A percentile compares a stretch with the other conserved stretches of the same genome.
These are phyloP conservation scores for Germaria angustata DNA, from an alignment of 2,888 invertebrate genomes.

Conservation along the genomic window DNA sequence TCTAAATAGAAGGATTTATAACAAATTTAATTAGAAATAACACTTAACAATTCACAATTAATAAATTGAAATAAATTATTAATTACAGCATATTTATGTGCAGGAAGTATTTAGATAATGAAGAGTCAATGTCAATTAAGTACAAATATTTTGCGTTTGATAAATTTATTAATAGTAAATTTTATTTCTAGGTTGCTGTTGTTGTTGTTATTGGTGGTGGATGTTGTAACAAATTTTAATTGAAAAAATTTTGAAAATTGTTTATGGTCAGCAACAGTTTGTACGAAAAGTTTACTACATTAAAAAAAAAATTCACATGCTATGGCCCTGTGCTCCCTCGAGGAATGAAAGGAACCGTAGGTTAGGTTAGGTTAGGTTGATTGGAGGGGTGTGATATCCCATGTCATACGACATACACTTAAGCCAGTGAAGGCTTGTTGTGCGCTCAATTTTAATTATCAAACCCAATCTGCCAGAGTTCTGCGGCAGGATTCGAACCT, in stretches of 20 bases:
- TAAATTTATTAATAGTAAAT: conserved; percentile 38
- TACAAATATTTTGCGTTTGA: neutral
- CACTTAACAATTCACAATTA: neutral
- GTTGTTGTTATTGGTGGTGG: neutral
- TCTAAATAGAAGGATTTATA: neutral
- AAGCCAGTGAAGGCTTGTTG: no score
- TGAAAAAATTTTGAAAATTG: no score
- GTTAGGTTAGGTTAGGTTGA: no score
- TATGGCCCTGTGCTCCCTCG: no score
- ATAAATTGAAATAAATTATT: neutral
- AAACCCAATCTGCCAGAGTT: no score
- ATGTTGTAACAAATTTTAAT: conserved; percentile 5
- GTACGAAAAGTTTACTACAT: neutral
- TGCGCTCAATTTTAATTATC: no score
- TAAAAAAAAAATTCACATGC: no score
- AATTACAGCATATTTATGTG: neutral
- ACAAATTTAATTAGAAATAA: neutral
- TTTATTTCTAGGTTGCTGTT: no score
- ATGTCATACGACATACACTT: no score
- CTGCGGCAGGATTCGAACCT: no score
- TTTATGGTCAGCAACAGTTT: neutral
- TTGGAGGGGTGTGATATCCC: no score
- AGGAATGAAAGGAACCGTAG: no score
- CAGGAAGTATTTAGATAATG: neutral
- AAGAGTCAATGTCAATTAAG: neutral